These are phyloP conservation scores for Rostratula benghalensis DNA, from an alignment of 2,113 vertebrate species.

Conservation along the genomic window DNA sequence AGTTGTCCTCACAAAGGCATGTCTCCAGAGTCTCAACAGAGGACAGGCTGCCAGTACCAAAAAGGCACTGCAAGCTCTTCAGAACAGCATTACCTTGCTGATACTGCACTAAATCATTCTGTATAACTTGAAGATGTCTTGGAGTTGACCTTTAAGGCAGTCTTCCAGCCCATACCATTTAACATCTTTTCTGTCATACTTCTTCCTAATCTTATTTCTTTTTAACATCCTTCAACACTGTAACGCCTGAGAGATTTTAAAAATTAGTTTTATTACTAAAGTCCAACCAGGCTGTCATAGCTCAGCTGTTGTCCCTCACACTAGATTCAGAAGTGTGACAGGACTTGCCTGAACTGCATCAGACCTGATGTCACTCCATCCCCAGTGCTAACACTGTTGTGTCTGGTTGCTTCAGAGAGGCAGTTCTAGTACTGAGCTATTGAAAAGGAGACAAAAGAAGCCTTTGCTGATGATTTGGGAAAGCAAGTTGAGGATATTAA, in stretches of 20 bases:
- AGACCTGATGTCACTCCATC: background rate
- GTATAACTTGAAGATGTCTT: background rate
- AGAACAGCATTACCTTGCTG: background rate
- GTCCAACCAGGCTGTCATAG: background rate
- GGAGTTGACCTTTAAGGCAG: background rate
- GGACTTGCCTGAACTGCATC: background rate
- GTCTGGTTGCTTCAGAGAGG: background rate
- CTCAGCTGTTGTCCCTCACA: background rate
- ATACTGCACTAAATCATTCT: background rate
- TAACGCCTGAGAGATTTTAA: background rate
- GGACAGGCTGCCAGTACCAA: background rate
- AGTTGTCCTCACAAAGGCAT: background rate
- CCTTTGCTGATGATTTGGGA: background rate
- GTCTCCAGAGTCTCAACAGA: background rate
- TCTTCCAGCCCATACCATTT: background rate
- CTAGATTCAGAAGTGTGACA: background rate
- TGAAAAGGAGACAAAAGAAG: background rate
- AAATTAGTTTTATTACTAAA: background rate
- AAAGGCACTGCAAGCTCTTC: background rate
- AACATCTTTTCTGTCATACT: background rate
- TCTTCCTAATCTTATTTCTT: background rate
- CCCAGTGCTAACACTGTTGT: rapidly evolving
- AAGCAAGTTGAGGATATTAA: background rate
- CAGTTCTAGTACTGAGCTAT: background rate
- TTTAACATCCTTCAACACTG: background rate